Percentiles rank a stretch among this genome's conserved stretches.
Conservation (phyloP, 2,888 invertebrate species). For the Sussaba pulchella region DNA sequence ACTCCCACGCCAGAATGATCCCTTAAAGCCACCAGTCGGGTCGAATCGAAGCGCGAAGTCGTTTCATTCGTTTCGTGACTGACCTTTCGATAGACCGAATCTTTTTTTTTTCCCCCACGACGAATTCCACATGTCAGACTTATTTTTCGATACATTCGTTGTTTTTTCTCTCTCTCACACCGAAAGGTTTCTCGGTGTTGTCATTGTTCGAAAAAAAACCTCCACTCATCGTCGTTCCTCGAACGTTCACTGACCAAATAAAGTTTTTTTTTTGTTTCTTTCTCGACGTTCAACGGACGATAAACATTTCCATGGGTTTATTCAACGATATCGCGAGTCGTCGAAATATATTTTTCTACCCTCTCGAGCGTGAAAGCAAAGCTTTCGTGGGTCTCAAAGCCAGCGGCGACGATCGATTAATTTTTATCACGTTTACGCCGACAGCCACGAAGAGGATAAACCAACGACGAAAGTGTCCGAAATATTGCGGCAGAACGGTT, state of each 20-base stretch:
- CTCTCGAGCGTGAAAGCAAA: not conserved
- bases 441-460: not conserved
- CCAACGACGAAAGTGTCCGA: not conserved
- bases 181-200: not conserved
- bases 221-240: not conserved
- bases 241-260: not conserved
- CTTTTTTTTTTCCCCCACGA: too few species aligned
- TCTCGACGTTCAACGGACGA: not conserved
- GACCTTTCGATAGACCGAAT: too few species aligned
- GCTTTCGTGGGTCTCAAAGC: too few species aligned
- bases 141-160: too few species aligned
- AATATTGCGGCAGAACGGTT: constrained; percentile 21
- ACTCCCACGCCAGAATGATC: too few species aligned
- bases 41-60: too few species aligned
- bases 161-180: too few species aligned
- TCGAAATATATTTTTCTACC: constrained; percentile 1
- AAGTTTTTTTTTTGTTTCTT: not conserved
- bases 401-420: not conserved
- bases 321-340: not conserved
- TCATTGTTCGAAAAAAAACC: too few species aligned
- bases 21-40: too few species aligned
- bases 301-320: not conserved
- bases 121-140: too few species aligned
- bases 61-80: too few species aligned
- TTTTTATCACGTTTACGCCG: not conserved